Conservation (phyloP, 2,888 invertebrate species). For the Lithosia quadra region DNA sequence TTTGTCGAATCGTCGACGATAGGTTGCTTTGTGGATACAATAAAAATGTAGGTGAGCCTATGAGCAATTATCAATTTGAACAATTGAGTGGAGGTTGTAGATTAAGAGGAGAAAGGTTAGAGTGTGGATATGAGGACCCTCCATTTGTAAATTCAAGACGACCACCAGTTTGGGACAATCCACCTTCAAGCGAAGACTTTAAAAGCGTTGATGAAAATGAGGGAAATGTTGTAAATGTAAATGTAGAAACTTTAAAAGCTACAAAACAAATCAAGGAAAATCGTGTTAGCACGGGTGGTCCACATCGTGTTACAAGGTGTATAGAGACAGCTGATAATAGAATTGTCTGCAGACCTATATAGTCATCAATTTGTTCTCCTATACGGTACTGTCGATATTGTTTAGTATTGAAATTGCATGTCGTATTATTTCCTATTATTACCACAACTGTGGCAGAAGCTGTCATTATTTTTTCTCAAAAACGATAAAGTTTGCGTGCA, state of each 20-base stretch:
- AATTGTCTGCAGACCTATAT: slow-evolving; percentile 57
- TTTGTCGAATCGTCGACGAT: slow-evolving; percentile 69
- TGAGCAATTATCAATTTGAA: slow-evolving; percentile 39
- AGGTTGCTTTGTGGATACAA: slow-evolving; percentile 74
- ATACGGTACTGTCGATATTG: background rate
- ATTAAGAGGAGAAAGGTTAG: slow-evolving; percentile 68
- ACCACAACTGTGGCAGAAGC: background rate
- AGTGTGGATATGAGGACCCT: slow-evolving; percentile 71
- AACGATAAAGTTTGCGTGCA: no score
- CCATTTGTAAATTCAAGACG: slow-evolving; percentile 61
- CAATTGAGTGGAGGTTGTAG: slow-evolving; percentile 67
- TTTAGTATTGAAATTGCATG: background rate
- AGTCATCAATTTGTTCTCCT: background rate
- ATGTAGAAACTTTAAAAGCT: background rate
- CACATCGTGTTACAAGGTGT: slow-evolving; percentile 45
- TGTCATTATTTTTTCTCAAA: background rate
- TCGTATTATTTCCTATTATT: background rate
- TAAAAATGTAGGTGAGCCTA: slow-evolving; percentile 61
- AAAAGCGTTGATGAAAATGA: background rate
- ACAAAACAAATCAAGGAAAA: background rate
- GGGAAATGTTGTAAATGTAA: background rate
- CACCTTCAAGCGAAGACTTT: background rate
- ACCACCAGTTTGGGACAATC: slow-evolving; percentile 45
- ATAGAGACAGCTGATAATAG: slow-evolving; percentile 59
- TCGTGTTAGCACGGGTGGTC: background rate